Conservation (phyloP, 2,797 vertebrate genomes). For the Coracias cyanogaster region DNA sequence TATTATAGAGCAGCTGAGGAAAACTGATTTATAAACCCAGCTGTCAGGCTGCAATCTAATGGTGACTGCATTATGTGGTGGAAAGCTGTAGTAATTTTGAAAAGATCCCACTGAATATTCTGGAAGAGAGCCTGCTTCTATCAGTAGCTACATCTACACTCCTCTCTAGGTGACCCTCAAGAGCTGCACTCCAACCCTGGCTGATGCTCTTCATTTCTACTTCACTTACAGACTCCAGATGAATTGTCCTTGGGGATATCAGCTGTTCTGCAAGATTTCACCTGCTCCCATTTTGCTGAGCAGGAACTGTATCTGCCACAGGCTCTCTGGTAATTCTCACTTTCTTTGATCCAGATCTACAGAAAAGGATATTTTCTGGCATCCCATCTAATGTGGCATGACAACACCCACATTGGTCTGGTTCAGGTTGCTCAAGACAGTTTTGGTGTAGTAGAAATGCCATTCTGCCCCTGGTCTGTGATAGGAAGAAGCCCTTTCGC, state of each 20-base stretch:
- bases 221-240: neutral
- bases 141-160: neutral
- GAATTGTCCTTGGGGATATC: neutral
- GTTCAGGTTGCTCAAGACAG: neutral
- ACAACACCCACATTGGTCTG: neutral
- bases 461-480: neutral
- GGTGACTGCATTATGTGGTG: neutral
- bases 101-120: neutral
- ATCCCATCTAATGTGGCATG: neutral
- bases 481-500: neutral
- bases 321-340: neutral
- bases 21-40: conserved; percentile 45
- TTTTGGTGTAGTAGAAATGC: neutral
- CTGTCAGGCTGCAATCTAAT: neutral
- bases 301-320: neutral
- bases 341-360: neutral
- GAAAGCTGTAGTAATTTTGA: neutral
- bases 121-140: neutral
- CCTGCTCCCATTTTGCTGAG: neutral
- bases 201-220: neutral
- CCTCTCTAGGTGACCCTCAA: neutral
- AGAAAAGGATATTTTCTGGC: neutral
- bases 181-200: neutral
- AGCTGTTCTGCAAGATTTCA: neutral
- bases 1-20: neutral